Evolutionary conservation across 2,888 invertebrate species (phyloP).

Genomic region (Mesorhabditis belari): DNA sequence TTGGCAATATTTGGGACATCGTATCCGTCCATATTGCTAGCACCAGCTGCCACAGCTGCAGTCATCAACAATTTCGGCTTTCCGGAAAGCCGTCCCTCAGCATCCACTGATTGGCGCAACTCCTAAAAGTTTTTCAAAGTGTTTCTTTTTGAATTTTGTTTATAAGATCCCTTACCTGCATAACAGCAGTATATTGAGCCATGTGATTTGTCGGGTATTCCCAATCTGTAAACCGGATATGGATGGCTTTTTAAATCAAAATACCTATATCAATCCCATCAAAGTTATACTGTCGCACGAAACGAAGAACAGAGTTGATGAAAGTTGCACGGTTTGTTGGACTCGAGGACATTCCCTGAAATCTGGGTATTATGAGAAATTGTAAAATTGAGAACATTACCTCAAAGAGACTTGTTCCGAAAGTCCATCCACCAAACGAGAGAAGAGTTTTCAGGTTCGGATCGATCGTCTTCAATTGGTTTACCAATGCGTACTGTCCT

Average conservation of each 20-base stretch:
- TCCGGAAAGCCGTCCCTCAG: constrained; percentile 27
- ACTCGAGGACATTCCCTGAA: constrained; percentile 42
- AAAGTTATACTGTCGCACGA: constrained; percentile 51
- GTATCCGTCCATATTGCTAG: constrained; percentile 79
- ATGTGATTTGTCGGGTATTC: constrained; percentile 58
- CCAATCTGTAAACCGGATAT: no score
- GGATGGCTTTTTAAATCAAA: no score
- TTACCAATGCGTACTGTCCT: constrained; percentile 79
- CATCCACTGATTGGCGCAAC: constrained; percentile 36
- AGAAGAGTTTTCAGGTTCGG: constrained; percentile 83
- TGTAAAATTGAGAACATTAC: neutral
- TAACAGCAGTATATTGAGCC: neutral
- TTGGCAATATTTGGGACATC: constrained; percentile 61
- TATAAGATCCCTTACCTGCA: neutral
- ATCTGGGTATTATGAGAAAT: neutral
- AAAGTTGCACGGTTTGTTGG: constrained; percentile 55
- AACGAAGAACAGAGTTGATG: constrained; percentile 59
- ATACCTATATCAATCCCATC: constrained; percentile 55
- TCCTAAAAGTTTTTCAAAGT: constrained; percentile 26
- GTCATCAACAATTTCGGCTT: constrained; percentile 66
- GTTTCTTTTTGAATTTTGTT: no score
- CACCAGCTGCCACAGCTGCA: constrained; percentile 78
- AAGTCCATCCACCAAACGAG: constrained; percentile 92
- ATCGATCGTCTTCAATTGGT: constrained; percentile 77
- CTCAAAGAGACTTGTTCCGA: constrained; percentile 66